Conservation (phyloP, 64 coral and sea anemone species). For the Stylophora pistillata region DNA sequence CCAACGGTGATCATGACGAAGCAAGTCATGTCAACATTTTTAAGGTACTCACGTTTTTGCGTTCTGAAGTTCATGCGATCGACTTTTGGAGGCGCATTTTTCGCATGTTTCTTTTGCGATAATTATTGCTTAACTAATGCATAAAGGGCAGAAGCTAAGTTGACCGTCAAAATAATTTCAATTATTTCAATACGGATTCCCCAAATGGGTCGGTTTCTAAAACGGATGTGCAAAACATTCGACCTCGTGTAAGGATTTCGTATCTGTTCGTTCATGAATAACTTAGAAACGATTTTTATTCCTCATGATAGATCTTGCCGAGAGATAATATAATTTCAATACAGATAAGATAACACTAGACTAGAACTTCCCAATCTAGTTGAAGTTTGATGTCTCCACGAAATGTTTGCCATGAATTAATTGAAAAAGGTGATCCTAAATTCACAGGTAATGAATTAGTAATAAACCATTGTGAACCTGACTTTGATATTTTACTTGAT, state of each 20-base stretch:
- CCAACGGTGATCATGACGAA: neutral
- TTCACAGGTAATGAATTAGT: too few species aligned
- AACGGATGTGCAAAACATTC: neutral
- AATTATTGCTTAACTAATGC: neutral
- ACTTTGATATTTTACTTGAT: too few species aligned
- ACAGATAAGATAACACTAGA: too few species aligned
- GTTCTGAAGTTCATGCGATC: neutral
- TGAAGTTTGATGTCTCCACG: too few species aligned
- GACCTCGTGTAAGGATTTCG: neutral
- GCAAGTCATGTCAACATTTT: conserved; percentile 48
- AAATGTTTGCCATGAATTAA: too few species aligned
- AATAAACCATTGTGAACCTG: too few species aligned
- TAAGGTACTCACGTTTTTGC: neutral
- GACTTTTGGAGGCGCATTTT: neutral
- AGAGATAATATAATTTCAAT: too few species aligned
- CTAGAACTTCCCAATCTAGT: too few species aligned
- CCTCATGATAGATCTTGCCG: too few species aligned
- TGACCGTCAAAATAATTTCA: neutral
- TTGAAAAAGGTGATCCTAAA: too few species aligned
- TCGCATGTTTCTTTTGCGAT: neutral
- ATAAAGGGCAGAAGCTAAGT: neutral
- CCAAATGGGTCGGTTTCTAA: neutral
- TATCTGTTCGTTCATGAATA: too few species aligned
- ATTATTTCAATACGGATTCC: conserved; percentile 2
- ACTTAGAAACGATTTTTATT: too few species aligned